A percentile compares a stretch with the other conserved stretches of the same genome.
phyloP scores from a whole-genome alignment of 2,888 invertebrate genomes.

The Hoplodrina blanda region DNA sequence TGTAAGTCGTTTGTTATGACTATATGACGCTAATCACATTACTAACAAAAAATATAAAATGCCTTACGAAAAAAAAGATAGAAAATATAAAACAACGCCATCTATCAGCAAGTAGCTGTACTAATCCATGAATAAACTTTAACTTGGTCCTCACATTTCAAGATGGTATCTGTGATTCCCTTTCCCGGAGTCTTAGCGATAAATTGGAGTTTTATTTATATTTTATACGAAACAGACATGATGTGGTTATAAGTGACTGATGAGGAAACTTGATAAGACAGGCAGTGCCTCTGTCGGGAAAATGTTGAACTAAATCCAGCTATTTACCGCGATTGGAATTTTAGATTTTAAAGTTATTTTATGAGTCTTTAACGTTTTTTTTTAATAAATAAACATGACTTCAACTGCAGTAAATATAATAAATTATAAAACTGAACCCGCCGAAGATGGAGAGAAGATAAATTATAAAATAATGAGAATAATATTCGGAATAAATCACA shows the following conservation, averaged over 20 bases:
- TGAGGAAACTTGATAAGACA: slow-evolving; percentile 26
- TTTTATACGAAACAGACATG: slow-evolving; percentile 52
- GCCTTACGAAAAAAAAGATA: accelerated
- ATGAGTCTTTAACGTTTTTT: slow-evolving; percentile 4
- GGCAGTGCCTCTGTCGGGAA: slow-evolving; percentile 25
- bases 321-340: slow-evolving; percentile 33
- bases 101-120: slow-evolving; percentile 26
- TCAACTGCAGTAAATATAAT: background rate
- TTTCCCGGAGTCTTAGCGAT: slow-evolving; percentile 32
- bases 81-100: slow-evolving; percentile 5
- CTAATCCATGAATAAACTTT: slow-evolving; percentile 7
- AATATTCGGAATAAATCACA: background rate
- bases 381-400: background rate
- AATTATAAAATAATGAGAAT: background rate
- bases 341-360: slow-evolving; percentile 35
- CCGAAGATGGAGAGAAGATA: background rate
- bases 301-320: slow-evolving; percentile 10
- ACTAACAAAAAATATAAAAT: background rate
- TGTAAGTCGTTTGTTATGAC: background rate
- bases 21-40: too few relatives aligned
- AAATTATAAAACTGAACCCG: background rate
- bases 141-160: background rate
- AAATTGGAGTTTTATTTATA: slow-evolving; percentile 39
- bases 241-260: slow-evolving; percentile 47
- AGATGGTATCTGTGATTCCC: slow-evolving; percentile 32